Base-by-base conservation (phyloP, 2,888 invertebrate species). In the Tuta absoluta region DNA sequence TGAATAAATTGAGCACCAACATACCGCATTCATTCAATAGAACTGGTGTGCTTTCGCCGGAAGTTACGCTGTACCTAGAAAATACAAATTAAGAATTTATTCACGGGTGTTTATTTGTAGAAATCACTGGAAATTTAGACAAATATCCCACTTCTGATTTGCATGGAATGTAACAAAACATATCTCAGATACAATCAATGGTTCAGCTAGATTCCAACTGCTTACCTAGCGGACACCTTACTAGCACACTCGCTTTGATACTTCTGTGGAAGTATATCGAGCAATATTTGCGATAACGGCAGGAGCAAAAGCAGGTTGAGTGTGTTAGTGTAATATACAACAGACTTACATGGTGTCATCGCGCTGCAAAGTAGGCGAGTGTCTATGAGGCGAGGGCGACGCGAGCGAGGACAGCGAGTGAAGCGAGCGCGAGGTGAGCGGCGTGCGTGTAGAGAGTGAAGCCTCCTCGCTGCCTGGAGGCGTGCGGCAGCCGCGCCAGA, bases 21-120 rank as follows among this genome's bases (percentile, higher is more conserved):
- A 78, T 74, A 91, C 91, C 91, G 68, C 87, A 90, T 80, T 92
- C 92, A 10, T 33, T 33, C 78, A 92, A 80, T 76, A 92, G 82
- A 19, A 92, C 91, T 4, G 92, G 92, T 23, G 92, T 92, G 69
- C 92, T 92, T 76, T 92, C 92, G 38, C 92, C 92, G 11, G 92
- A 92, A 51, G 92, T 92, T 12, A 91, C 89, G 66, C 92, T 92
- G 72, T 92, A 92, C 91, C 92, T 92, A 79, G 8, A 49, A 61
- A 19, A 28, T 2, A 24, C 23, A 23, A 23, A 17, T 12, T 5
- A 2, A 17, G 0, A 45, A 19, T 8, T 19, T 1, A 14, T 14
- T 41, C 2, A 5, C 2, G 2, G 19, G 19, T 49, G 45, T n/a
- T n/a, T 1, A 1, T 33, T 7, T n/a, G n/a, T 45, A 17, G n/a